Evolutionary conservation across 1,140 invertebrate species (phyloP).

Genomic region (Caerostris extrusa): DNA sequence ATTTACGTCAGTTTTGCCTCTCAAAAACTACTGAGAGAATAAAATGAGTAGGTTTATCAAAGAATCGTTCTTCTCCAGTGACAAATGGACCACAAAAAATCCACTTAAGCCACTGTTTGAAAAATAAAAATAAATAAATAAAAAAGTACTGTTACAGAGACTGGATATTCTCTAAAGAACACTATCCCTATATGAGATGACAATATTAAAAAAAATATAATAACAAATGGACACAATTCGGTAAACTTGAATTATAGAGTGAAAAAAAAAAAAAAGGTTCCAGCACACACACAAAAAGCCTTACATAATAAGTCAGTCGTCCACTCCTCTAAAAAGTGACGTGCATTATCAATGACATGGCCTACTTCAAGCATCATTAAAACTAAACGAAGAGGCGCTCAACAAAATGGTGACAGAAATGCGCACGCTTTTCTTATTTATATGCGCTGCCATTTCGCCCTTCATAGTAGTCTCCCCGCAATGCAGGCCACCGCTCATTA

Average conservation of each 20-base stretch:
- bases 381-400: constrained; percentile 44
- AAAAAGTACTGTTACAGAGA: neutral
- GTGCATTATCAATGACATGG: constrained; percentile 50
- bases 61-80: neutral
- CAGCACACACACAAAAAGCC: neutral
- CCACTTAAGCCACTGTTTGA: constrained; percentile 25
- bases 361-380: constrained; percentile 60
- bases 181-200: constrained; percentile 8
- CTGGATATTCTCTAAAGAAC: constrained; percentile 20
- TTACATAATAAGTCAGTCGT: constrained; percentile 50
- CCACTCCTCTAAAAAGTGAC: constrained; percentile 47
- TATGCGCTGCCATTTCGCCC: constrained; percentile 39
- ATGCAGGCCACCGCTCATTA: constrained; percentile 1
- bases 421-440: constrained; percentile 51
- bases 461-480: constrained; percentile 53
- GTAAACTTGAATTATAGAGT: neutral
- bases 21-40: neutral
- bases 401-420: constrained; percentile 46
- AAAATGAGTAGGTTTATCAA: constrained; percentile 22
- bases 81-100: constrained; percentile 23
- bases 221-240: neutral
- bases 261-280: neutral
- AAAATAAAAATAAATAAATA: neutral
- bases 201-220: neutral
- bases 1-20: neutral